Evolutionary conservation across 1,140 invertebrate genomes (phyloP).

Genomic region (Drosophila hydei): DNA sequence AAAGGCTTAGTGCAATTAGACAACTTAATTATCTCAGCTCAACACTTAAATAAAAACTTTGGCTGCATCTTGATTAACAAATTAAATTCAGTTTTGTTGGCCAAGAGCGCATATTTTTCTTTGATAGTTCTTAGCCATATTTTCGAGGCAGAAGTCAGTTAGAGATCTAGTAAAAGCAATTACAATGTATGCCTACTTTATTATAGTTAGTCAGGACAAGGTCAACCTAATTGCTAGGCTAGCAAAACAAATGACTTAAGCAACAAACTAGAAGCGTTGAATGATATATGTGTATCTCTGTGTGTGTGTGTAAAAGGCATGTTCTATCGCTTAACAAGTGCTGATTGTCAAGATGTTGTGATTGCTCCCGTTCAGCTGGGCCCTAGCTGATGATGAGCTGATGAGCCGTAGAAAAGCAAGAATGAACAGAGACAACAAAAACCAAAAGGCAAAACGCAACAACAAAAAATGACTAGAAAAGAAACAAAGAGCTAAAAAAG

Average conservation of each 20-base stretch:
- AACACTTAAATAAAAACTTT: no score
- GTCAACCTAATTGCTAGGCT: slow-evolving; percentile 21
- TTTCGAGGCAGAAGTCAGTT: no score
- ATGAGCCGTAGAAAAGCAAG: slow-evolving; percentile 20
- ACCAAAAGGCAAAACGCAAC: slow-evolving; percentile 7
- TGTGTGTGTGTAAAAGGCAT: background rate
- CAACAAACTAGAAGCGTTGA: slow-evolving; percentile 31
- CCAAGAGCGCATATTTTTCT: no score
- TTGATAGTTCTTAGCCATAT: no score
- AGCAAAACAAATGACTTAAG: slow-evolving; percentile 46
- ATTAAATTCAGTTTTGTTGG: no score
- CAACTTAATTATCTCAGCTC: no score
- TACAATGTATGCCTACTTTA: no score
- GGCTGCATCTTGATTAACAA: no score
- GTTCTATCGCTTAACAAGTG: slow-evolving; percentile 44
- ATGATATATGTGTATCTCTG: background rate
- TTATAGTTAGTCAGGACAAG: slow-evolving; percentile 1
- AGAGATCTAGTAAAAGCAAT: no score
- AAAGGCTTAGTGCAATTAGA: no score
- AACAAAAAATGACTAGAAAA: slow-evolving; percentile 4
- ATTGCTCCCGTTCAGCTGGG: slow-evolving; percentile 42
- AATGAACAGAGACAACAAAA: slow-evolving; percentile 1
- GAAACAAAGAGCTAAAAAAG: slow-evolving; percentile 33
- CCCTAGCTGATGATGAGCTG: slow-evolving; percentile 12
- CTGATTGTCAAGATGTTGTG: slow-evolving; percentile 42